Evolutionary conservation across 2,113 vertebrate species (phyloP), one percentile per base, ranked within the genome.

Genomic region (Stictonetta naevosa): DNA sequence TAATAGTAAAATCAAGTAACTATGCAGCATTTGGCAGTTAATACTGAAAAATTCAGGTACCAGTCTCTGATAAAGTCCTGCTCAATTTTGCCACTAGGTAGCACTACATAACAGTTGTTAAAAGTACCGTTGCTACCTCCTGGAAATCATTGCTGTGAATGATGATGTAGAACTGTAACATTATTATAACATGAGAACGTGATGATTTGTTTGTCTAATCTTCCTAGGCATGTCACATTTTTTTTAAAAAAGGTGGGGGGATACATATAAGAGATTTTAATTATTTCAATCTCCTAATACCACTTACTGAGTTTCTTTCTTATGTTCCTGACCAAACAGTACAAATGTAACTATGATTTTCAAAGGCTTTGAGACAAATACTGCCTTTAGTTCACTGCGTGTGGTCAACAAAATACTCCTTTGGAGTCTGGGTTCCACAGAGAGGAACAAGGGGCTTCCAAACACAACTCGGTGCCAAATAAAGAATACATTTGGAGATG

Each of bases 51-150:
- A 2, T 12, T 3, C 36, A 17, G 31, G 46, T 23, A 20, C 38
- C n/a, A 12, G 20, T 8, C 19, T n/a, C 26, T 36, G n/a, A 14
- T 18, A 4, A 7, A 62, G 42, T 26, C 25, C 71, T 64, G 55
- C 75, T 89, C 64, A 40, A 1, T 11, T 13, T 83, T 33, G 38
- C 97, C 97, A 97, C 97, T 97, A 97, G 97, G 84, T 97, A 97
- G 97, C 74, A 94, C 81, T 95, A 8, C 20, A 75, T 66, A 72
- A 87, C 88, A 92, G 86, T n/a, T 59, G 48, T 86, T 94, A 69
- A 84, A 68, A 63, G 36, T 28, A 25, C 40, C 33, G 46, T 33
- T 31, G 31, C 40, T 74, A 63, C 48, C 36, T 31, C 6, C 38
- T 63, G 31, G 64, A 88, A 81, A 64, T 72, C 8, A 13, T 7